A percentile compares a stretch with the other conserved stretches of the same genome.
Evolutionary conservation across 2,888 invertebrate species (phyloP).

Genomic region (Pardosa pseudoannulata): DNA sequence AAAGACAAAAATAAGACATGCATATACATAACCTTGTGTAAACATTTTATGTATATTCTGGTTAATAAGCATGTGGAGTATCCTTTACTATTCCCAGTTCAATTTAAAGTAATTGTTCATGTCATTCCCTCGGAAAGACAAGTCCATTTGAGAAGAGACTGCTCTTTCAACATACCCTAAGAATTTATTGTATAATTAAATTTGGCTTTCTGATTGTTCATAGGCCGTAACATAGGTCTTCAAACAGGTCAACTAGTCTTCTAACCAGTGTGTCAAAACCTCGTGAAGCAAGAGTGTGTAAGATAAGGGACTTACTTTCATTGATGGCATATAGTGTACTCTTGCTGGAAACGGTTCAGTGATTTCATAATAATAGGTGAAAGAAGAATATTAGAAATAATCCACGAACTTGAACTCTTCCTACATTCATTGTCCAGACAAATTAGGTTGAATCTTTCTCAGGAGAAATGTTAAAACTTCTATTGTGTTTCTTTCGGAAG

Average conservation of each 20-base stretch:
- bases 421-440: not conserved
- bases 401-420: not conserved
- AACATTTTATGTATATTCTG: too few species aligned
- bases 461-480: conserved; percentile 24
- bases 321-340: not conserved
- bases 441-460: conserved; percentile 14
- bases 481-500: conserved; percentile 14
- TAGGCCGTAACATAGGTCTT: not conserved
- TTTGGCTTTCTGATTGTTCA: too few species aligned
- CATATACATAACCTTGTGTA: too few species aligned
- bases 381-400: not conserved
- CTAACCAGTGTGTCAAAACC: too few species aligned
- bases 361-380: not conserved
- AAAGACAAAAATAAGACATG: too few species aligned
- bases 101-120: too few species aligned
- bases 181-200: too few species aligned
- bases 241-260: not conserved
- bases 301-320: not conserved
- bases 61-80: too few species aligned
- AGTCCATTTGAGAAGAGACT: too few species aligned
- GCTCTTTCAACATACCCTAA: too few species aligned
- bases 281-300: not conserved
- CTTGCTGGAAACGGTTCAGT: not conserved
- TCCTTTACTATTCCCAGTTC: too few species aligned
- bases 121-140: too few species aligned